Evolutionary conservation across 2,113 vertebrate species (phyloP).

Genomic region (Ornithorhynchus anatinus): DNA sequence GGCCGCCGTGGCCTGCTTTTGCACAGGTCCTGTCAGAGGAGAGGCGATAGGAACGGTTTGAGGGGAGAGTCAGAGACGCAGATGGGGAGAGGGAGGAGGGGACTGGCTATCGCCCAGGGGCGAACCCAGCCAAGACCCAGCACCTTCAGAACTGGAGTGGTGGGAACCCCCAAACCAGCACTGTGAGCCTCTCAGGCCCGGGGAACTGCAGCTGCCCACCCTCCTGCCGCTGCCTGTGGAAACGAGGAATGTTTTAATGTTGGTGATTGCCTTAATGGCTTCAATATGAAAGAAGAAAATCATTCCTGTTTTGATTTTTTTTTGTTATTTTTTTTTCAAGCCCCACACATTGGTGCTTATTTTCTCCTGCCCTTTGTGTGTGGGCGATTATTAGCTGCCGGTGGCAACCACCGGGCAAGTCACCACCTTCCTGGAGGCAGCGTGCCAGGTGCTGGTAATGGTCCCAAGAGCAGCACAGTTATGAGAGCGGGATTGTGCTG

Average conservation of each 20-base stretch:
- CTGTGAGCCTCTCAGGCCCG: neutral
- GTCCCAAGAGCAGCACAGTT: constrained; percentile 24
- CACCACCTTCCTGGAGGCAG: constrained; percentile 33
- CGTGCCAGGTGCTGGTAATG: constrained; percentile 31
- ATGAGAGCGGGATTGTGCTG: constrained; percentile 12
- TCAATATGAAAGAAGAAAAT: constrained; percentile 41
- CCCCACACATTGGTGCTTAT: constrained; percentile 16
- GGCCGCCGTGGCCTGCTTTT: no score
- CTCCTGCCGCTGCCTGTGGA: neutral
- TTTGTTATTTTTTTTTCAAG: neutral
- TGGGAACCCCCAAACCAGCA: neutral
- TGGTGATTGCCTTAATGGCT: constrained; percentile 15
- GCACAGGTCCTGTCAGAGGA: no score
- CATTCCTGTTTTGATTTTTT: neutral
- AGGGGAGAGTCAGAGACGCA: no score
- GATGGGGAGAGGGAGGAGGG: no score
- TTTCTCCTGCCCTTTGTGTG: constrained; percentile 22
- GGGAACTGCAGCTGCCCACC: neutral
- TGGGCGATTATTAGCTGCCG: constrained; percentile 40
- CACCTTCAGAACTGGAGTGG: constrained; percentile 9
- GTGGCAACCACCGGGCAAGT: constrained; percentile 41
- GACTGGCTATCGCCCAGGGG: no score
- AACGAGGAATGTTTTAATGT: constrained; percentile 3
- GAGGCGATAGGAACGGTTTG: no score
- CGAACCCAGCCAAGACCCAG: constrained; percentile 20